Base-by-base conservation (phyloP, 2,888 invertebrate genomes). In the Trichogramma evanescens region DNA sequence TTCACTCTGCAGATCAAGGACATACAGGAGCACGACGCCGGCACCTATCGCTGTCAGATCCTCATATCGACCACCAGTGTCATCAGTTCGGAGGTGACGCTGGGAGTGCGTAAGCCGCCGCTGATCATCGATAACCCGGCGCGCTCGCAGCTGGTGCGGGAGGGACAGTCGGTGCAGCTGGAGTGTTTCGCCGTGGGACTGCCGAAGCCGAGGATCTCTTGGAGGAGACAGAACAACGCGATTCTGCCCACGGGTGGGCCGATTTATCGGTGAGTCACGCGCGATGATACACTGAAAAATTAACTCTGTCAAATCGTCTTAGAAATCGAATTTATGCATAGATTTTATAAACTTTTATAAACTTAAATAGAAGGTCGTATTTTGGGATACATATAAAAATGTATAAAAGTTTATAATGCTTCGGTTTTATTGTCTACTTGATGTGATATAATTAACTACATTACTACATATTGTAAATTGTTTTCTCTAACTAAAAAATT, bases 81-180 rank as follows among this genome's bases (percentile, higher is more conserved):
- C 74, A 88, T 93, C 41, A 84, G 87, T 0, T 93, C 93, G 0
- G 88, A 89, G 72, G 93, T 94, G 4, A 88, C 90, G 69, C 79
- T 94, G 0, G 88, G 90, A 69, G 93, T 94, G 0, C 82, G 93
- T 10, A 82, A 92, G 55, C 93, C 93, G 0, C 94, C 94, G 9
- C 88, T 93, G 70, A 94, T 95, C 68, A 92, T 91, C 0, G 94
- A 95, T 74, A 94, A 95, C 78, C 93, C 93, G 0, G 94, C 94
- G 0, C 83, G 93, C 65, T 91, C 93, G 0, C 75, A 89, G 1
- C 89, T 91, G 1, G 88, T 87, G 0, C 87, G 87, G 67, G 59
- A 59, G 46, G 59, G 59, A 6, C 40, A 55, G 6, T 42, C 50
- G 2, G 8, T 46, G 7, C 13, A 49, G n/a, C 44, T 59, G 8